Base-by-base conservation (phyloP, 2,888 invertebrate species). In the Atethmia centrago region DNA sequence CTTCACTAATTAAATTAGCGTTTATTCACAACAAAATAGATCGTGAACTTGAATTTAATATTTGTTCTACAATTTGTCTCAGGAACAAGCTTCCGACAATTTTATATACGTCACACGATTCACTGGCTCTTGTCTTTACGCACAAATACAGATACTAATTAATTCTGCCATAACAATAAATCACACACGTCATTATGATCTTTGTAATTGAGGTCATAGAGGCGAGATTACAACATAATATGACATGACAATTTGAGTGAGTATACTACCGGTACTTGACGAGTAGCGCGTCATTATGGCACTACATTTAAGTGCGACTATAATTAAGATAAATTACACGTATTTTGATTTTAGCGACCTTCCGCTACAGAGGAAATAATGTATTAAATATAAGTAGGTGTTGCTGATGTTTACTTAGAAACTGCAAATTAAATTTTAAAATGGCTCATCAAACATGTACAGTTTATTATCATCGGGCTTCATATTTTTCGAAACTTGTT, bases 71-170 rank as follows among this genome's bases (percentile, higher is more conserved):
- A 88, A 88, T 89, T 90, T 84, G 77, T 86, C 74, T 82, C 65
- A 67, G 73, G 85, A 88, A 85, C 83, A 83, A 87, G 86, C 90
- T 91, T 90, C 91, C 92, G 90, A 76, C 90, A 87, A 79, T 71
- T 85, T 87, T 75, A 86, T 85, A 70, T 77, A 70, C 82, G 70
- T 61, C 74, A 73, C 87, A 89, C 88, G 88, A 86, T 78, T 82
- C 55, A 36, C 61, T 74, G 71, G 47, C 59, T 69, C 58, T 77
- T 74, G 80, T 71, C 63, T 85, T 81, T 72, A 73, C 71, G 62
- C 72, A 76, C 71, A 62, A 73, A 77, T 69, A 76, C 73, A 79
- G 42, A 47, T 42, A 58, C 42, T 74, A 74, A 87, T 87, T 78
- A 82, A 65, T 72, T 62, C 42, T 64, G 66, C 45, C 66, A 51